Evolutionary conservation across 2,113 vertebrate genomes (phyloP), one percentile per base, ranked within the genome.

Genomic region (Protobothrops flavoviridis): DNA sequence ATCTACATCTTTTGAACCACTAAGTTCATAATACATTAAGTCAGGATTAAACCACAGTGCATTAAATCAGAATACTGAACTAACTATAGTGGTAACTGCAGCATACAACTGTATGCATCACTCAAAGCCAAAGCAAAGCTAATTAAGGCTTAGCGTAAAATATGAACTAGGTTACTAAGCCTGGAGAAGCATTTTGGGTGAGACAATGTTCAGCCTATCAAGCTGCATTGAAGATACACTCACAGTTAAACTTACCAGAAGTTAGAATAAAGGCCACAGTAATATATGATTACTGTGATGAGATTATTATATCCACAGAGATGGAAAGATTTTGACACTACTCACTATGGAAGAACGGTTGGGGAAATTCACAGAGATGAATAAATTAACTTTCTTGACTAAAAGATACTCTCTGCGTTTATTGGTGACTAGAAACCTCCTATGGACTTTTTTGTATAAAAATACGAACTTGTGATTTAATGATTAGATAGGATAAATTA

Each of bases 231-330:
- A 4, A 89, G 86, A 55, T 33, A 8, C 12, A 90, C n/a, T 6
- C 3, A 29, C 24, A 23, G 0, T 33, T 39, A 81, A 39, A 81
- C 97, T 97, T 95, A 99, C 99, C 99, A 69, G 64, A 69, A 69
- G 13, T n/a, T 69, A 69, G 29, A 69, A 33, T 50, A 33, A 69
- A 33, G 33, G 29, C 64, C 29, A 33, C n/a, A 5, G 29, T 33
- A 69, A n/a, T 15, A 15, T 17, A 33, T n/a, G 12, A 69, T 69
- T 69, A n/a, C 24, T n/a, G 13, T 15, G 29, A 1, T 69, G 64
- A 69, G 12, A 69, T 69, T 69, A 69, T 69, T 69, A 33, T 17
- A 69, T 69, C 5, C 13, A 15, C 12, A 33, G 29, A 69, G 64
- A 33, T 69, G 29, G 64, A 33, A 69, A 33, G 29, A 69, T 69